phyloP scores from a whole-genome alignment of 2,113 vertebrate species.

The Eleginops maclovinus region DNA sequence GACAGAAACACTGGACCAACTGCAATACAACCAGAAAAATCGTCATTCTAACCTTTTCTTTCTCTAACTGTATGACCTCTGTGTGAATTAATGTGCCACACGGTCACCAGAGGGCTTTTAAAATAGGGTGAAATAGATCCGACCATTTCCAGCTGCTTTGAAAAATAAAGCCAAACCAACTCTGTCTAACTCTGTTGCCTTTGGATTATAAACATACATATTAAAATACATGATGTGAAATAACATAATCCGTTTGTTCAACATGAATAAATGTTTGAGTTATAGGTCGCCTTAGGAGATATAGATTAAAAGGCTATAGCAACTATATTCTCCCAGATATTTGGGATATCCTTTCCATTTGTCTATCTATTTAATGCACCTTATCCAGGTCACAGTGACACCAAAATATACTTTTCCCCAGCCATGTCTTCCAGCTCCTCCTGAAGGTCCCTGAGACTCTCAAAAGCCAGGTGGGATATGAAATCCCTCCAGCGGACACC shows the following conservation, averaged over 20 bases:
- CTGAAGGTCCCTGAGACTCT: slow-evolving; percentile 18
- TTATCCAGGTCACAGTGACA: not conserved
- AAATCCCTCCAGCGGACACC: not conserved
- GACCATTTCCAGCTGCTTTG: not conserved
- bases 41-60: not conserved
- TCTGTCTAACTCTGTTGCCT: not conserved
- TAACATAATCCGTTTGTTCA: not conserved
- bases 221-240: not conserved
- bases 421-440: slow-evolving; percentile 10
- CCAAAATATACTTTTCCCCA: slow-evolving; percentile 1
- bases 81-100: not conserved
- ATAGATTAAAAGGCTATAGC: not conserved
- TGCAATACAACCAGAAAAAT: slow-evolving; percentile 14
- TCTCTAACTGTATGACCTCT: not conserved
- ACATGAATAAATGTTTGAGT: not conserved
- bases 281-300: not conserved
- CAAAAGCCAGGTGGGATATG: slow-evolving; percentile 26
- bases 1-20: not conserved
- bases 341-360: slow-evolving; percentile 5
- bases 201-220: not conserved
- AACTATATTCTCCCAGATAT: not conserved
- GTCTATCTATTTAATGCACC: not conserved
- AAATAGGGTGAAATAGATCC: not conserved
- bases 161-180: not conserved
- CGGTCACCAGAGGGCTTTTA: not conserved